A percentile compares a stretch with the other conserved stretches of the same genome.
phyloP scores from a whole-genome alignment of 1,140 invertebrate genomes.

The Onthophagus taurus region DNA sequence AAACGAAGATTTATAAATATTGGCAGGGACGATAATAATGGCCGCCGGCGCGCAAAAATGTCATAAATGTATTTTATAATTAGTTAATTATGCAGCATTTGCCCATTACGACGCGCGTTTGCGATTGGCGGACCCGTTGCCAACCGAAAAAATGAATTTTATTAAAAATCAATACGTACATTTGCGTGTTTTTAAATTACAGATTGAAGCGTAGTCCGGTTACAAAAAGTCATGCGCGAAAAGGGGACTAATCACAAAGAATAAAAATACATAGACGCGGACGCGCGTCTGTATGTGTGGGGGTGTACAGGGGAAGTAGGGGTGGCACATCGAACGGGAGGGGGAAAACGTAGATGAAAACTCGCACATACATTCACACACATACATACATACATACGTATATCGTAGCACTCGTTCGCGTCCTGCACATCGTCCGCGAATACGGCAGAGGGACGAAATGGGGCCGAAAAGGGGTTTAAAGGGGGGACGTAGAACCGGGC shows the following conservation, averaged over 20 bases:
- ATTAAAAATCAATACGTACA: slow-evolving; percentile 38
- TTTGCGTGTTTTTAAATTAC: slow-evolving; percentile 38
- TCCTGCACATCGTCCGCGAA: no score
- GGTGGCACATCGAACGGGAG: slow-evolving; percentile 9
- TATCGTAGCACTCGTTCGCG: no score
- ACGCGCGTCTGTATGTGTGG: slow-evolving; percentile 20
- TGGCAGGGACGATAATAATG: slow-evolving; percentile 13
- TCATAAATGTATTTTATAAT: slow-evolving; percentile 15
- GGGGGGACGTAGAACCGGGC: slow-evolving; percentile 2
- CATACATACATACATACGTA: background rate
- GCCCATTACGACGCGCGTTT: slow-evolving; percentile 34
- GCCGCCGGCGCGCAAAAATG: slow-evolving; percentile 8
- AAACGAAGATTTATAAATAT: slow-evolving; percentile 15
- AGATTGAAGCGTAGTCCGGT: slow-evolving; percentile 30
- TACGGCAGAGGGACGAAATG: no score
- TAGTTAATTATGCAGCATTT: slow-evolving; percentile 18
- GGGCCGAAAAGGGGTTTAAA: no score
- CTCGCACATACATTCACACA: no score
- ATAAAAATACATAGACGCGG: slow-evolving; percentile 29
- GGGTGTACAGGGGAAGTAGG: slow-evolving; percentile 3
- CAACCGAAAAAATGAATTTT: slow-evolving; percentile 38
- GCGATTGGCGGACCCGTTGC: slow-evolving; percentile 35
- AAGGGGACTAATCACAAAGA: slow-evolving; percentile 38
- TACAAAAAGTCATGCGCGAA: slow-evolving; percentile 35
- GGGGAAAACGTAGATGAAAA: slow-evolving; percentile 4